These are phyloP conservation scores for Pegea sp. DNA, from an alignment of 23 tunicate genomes.

Conservation along the genomic window DNA sequence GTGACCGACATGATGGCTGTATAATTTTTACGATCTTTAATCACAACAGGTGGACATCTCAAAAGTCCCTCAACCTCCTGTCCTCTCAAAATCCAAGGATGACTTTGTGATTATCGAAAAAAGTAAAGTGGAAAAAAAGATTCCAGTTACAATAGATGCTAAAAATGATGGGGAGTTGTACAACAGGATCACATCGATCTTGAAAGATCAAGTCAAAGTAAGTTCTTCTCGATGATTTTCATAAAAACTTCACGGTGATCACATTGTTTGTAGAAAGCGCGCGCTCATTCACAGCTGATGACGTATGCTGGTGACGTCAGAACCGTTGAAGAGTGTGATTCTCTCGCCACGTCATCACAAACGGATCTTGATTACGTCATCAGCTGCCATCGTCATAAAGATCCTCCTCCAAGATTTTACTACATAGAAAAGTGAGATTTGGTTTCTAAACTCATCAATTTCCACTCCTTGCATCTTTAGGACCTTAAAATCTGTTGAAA, in stretches of 20 bases:
- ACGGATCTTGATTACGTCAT: slow-evolving; percentile 67
- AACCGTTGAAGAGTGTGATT: slow-evolving; percentile 46
- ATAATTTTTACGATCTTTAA: background rate
- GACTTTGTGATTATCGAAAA: slow-evolving; percentile 40
- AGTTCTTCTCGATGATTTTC: no score
- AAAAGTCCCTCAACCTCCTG: slow-evolving; percentile 71
- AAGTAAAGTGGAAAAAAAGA: background rate
- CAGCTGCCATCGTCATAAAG: slow-evolving; percentile 50
- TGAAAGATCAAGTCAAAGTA: slow-evolving; percentile 59
- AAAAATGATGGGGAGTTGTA: slow-evolving; percentile 64
- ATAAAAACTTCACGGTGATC: no score
- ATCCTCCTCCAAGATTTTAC: slow-evolving; percentile 65
- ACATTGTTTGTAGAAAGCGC: slow-evolving; percentile 84
- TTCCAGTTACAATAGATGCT: slow-evolving; percentile 3
- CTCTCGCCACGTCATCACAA: slow-evolving; percentile 49
- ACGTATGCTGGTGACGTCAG: slow-evolving; percentile 65
- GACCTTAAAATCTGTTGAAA: slow-evolving; percentile 16
- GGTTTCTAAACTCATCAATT: background rate
- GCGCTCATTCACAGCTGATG: slow-evolving; percentile 72
- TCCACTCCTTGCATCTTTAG: slow-evolving; percentile 4
- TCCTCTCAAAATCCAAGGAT: slow-evolving; percentile 5
- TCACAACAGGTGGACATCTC: slow-evolving; percentile 79
- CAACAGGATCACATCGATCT: slow-evolving; percentile 15
- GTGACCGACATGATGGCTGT: no score
- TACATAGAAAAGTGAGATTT: slow-evolving; percentile 29